These are phyloP conservation scores for Fregata magnificens DNA, from an alignment of 2,113 vertebrate species.

Conservation along the genomic window DNA sequence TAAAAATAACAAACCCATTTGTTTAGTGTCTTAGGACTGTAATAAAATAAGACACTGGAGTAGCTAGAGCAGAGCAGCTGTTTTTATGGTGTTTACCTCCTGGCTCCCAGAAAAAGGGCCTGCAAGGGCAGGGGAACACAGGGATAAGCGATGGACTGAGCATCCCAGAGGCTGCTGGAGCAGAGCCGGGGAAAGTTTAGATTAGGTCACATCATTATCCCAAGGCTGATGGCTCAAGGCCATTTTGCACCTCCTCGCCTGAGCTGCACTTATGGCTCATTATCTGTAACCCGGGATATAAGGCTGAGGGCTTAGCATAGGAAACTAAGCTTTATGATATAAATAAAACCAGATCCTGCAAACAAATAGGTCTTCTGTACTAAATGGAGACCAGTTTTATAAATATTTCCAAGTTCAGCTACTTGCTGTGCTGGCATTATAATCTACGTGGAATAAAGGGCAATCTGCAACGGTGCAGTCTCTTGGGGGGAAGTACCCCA, in stretches of 20 bases:
- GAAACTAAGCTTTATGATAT: not conserved
- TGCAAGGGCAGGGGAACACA: not conserved
- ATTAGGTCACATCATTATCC: not conserved
- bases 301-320: not conserved
- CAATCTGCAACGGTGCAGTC: not conserved
- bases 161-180: not conserved
- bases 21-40: not conserved
- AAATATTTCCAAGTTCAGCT: not conserved
- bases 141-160: not conserved
- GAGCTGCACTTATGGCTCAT: not conserved
- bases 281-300: not conserved
- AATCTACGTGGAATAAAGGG: not conserved
- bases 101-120: not conserved
- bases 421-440: not conserved
- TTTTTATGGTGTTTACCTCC: not conserved
- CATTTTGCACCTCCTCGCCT: not conserved
- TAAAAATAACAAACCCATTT: not conserved
- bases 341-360: not conserved
- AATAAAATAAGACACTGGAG: not conserved
- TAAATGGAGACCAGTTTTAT: not conserved
- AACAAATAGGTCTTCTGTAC: not conserved
- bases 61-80: not conserved
- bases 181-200: not conserved
- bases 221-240: not conserved
- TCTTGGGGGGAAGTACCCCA: not conserved